These are phyloP conservation scores for Paramuricea clavata DNA, from an alignment of 92 coral and sea anemone genomes.

Conservation along the genomic window DNA sequence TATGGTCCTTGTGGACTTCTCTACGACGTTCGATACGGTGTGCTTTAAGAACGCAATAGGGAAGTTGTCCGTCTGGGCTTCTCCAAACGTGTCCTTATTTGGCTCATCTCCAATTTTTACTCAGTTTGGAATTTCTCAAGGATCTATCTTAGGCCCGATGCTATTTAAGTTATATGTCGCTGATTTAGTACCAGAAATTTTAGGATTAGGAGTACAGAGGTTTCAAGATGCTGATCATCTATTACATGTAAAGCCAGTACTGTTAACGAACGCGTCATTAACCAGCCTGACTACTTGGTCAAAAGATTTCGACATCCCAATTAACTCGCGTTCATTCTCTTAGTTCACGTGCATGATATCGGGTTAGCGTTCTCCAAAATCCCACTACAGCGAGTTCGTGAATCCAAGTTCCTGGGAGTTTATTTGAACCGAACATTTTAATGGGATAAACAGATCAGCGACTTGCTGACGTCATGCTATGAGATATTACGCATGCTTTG, in stretches of 20 bases:
- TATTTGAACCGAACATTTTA: constrained; percentile 21
- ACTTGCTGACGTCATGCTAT: constrained; percentile 40
- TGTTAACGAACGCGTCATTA: background rate
- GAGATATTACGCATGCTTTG: constrained; percentile 42
- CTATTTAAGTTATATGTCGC: background rate
- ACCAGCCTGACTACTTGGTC: background rate
- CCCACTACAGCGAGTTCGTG: constrained; percentile 42
- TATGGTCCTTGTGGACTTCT: background rate
- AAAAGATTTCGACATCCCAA: constrained; percentile 38
- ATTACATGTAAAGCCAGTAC: background rate
- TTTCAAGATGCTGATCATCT: background rate
- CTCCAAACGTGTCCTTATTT: too few species aligned
- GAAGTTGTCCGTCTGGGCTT: too few species aligned
- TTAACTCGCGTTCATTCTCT: constrained; percentile 44
- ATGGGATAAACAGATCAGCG: constrained; percentile 46
- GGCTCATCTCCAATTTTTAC: too few species aligned
- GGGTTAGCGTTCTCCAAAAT: constrained; percentile 32
- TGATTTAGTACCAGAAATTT: background rate
- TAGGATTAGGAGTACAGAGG: too few species aligned
- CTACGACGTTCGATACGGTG: background rate
- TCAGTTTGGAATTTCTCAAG: too few species aligned
- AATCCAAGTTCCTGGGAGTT: constrained; percentile 44
- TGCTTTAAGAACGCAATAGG: too few species aligned
- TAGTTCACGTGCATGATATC: constrained; percentile 13
- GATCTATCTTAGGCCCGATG: background rate